Base-by-base conservation (phyloP, 2,888 invertebrate species). In the Hemithea aestivaria region DNA sequence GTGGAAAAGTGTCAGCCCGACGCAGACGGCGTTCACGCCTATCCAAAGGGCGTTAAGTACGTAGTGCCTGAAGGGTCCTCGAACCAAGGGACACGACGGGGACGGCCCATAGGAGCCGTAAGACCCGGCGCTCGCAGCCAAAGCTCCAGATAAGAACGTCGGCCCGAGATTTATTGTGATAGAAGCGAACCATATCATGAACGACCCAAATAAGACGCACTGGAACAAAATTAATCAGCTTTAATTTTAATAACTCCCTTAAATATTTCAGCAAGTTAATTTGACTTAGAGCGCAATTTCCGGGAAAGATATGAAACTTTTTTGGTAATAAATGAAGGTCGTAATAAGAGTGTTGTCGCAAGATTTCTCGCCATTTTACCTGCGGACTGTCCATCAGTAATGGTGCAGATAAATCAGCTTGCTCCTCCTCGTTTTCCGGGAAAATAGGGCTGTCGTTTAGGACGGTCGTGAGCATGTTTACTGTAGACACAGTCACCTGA, bases 131-230 rank as follows among this genome's bases (percentile, higher is more conserved):
- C 94, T 94, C 40, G 94, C 94, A 7, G 94, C 94, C 50, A 95
- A 79, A 26, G 94, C 95, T 31, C 95, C 95, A 66, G 91, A 94
- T 63, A 95, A 88, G 81, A 95, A 94, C 21, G 95, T 95, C 20
- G 95, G 95, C 12, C 96, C 96, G 57, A 96, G 90, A 84, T 96
- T 96, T 73, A 96, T 94, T 33, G 96, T 94, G 69, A 96, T 93
- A 51, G 94, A 94, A 35, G 95, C 94, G 82, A 96, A 96, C 96
- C 96, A 96, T 68, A 96, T 96, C 92, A 96, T 96, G 78, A 95
- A 94, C 34, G 95, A 92, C 48, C 96, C 96, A 79, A 96, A 96
- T 30, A 95, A 89, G 46, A 96, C 95, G 79, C 96, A 96, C 89
- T 95, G 93, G 10, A 83, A 84, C 65, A 79, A 78, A 62, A 34